phyloP scores from a whole-genome alignment of 2,113 vertebrate species.

The Scatophagus argus region DNA sequence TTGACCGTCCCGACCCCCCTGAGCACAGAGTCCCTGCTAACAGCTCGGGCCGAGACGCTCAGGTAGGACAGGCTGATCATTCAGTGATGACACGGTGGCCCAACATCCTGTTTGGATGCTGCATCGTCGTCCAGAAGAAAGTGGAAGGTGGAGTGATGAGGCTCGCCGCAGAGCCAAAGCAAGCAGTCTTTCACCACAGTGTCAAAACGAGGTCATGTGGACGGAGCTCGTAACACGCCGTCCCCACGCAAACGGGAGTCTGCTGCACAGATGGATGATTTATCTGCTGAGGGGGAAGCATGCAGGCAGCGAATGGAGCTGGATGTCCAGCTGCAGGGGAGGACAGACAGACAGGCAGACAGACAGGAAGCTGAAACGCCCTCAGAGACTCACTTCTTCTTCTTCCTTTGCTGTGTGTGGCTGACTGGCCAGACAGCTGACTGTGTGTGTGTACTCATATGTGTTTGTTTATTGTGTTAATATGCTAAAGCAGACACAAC shows the following conservation, averaged over 20 bases:
- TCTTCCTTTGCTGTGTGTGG: constrained; percentile 7
- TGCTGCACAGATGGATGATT: constrained; percentile 64
- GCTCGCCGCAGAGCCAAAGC: constrained; percentile 29
- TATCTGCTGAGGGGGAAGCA: constrained; percentile 52
- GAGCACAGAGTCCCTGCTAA: constrained; percentile 1
- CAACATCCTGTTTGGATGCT: constrained; percentile 23
- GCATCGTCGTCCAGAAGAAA: too few relatives aligned
- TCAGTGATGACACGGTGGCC: constrained; percentile 46
- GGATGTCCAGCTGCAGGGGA: constrained; percentile 54
- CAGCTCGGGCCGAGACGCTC: constrained; percentile 3
- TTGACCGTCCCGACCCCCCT: not conserved
- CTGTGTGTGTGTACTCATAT: not conserved
- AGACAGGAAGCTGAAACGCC: constrained; percentile 26
- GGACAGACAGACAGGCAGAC: not conserved
- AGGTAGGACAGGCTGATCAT: constrained; percentile 25
- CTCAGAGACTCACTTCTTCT: constrained; percentile 33
- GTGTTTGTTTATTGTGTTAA: not conserved
- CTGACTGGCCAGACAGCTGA: constrained; percentile 46
- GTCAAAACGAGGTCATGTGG: constrained; percentile 60
- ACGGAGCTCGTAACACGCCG: constrained; percentile 4
- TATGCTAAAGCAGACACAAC: not conserved
- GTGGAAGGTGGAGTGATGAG: constrained; percentile 30
- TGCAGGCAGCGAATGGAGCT: constrained; percentile 50
- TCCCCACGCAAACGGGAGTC: constrained; percentile 33
- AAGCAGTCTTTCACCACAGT: constrained; percentile 34